phyloP scores from a whole-genome alignment of 1,140 invertebrate species.

The Pseudachorutes palmiensis region DNA sequence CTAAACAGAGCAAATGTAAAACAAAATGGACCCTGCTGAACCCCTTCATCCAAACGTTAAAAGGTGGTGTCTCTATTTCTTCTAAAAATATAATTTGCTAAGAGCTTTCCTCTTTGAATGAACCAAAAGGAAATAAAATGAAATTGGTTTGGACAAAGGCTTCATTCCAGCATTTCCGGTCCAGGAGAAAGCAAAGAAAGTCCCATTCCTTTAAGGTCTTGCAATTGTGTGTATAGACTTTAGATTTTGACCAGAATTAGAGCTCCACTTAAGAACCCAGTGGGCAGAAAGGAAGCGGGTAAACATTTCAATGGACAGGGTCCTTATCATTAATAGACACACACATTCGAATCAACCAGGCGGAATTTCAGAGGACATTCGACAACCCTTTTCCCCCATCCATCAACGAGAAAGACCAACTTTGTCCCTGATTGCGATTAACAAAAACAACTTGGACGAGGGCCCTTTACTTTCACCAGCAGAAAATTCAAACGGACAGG shows the following conservation, averaged over 20 bases:
- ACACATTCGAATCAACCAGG: neutral
- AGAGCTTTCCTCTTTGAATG: no score
- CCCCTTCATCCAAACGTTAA: no score
- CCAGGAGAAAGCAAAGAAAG: neutral
- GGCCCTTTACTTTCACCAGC: neutral
- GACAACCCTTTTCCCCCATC: neutral
- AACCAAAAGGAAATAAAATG: no score
- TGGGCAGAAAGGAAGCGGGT: neutral
- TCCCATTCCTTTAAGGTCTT: neutral
- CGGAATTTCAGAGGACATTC: neutral
- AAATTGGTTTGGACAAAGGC: neutral
- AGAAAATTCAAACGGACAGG: neutral
- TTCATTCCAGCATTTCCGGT: neutral
- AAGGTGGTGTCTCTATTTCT: no score
- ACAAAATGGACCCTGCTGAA: neutral
- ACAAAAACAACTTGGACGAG: neutral
- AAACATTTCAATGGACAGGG: neutral
- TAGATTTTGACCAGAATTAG: neutral
- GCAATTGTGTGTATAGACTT: neutral
- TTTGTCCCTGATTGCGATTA: neutral
- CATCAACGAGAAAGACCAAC: neutral
- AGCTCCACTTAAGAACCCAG: neutral
- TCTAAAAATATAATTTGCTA: no score
- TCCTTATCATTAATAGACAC: neutral
- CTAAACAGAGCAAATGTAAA: neutral